These are phyloP conservation scores for Pipa parva DNA, from an alignment of 2,113 vertebrate species.

Conservation along the genomic window DNA sequence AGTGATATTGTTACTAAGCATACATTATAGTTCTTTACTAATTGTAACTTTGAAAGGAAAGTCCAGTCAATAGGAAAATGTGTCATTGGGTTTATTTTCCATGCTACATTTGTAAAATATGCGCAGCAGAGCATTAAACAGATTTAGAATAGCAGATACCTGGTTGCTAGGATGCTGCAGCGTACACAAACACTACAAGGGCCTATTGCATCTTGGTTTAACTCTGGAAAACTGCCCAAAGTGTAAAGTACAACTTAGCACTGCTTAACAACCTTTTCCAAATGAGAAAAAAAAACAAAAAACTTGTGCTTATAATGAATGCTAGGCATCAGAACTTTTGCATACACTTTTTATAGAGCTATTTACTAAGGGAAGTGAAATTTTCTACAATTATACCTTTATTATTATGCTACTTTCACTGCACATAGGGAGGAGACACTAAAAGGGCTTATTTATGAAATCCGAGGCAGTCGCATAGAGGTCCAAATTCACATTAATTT, in stretches of 20 bases:
- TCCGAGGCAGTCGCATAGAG: too few relatives aligned
- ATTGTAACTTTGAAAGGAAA: background rate
- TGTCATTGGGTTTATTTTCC: background rate
- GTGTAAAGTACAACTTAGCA: slow-evolving; percentile 18
- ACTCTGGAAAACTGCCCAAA: slow-evolving; percentile 14
- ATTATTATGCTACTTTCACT: too few relatives aligned
- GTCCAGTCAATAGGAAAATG: background rate
- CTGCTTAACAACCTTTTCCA: background rate
- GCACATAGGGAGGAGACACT: too few relatives aligned
- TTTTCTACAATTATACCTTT: too few relatives aligned
- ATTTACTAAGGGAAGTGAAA: too few relatives aligned
- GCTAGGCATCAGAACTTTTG: too few relatives aligned
- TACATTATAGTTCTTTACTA: background rate
- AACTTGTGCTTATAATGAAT: background rate
- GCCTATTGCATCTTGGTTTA: background rate
- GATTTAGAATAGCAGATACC: too few relatives aligned
- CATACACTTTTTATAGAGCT: too few relatives aligned
- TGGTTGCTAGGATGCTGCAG: slow-evolving; percentile 12
- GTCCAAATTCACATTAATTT: too few relatives aligned
- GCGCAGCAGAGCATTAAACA: background rate
- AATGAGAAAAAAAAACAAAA: background rate
- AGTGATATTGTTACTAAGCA: slow-evolving; percentile 15
- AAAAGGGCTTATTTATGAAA: too few relatives aligned
- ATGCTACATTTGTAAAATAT: background rate
- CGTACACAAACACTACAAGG: background rate